Percentiles rank a stretch among this genome's conserved stretches.
These are phyloP conservation scores for Zhengitettix transpicula DNA, from an alignment of 2,888 invertebrate genomes.

Conservation along the genomic window DNA sequence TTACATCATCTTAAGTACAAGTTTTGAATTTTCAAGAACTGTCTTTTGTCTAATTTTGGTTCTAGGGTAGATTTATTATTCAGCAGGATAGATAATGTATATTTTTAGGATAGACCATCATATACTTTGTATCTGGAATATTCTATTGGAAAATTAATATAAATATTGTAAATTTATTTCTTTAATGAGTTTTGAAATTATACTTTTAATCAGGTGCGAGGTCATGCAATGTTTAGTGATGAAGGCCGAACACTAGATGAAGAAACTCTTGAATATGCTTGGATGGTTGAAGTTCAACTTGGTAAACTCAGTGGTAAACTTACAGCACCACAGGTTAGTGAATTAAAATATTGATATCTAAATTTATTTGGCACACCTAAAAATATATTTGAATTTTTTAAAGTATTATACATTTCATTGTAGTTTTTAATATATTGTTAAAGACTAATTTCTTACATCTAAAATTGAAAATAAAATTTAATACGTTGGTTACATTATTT, in stretches of 20 bases:
- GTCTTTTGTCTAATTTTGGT: no score
- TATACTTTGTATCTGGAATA: no score
- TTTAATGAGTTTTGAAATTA: background rate
- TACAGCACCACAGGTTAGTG: constrained; percentile 56
- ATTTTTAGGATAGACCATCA: no score
- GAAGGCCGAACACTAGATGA: constrained; percentile 76
- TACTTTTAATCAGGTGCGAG: constrained; percentile 48
- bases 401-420: background rate
- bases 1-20: no score
- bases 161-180: no score
- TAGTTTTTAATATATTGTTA: background rate
- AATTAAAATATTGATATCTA: background rate
- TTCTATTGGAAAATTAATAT: no score
- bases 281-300: constrained; percentile 88
- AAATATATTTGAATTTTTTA: background rate
- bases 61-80: no score
- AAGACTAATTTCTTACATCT: background rate
- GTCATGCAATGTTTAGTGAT: constrained; percentile 93
- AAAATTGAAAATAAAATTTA: no score
- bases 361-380: no score
- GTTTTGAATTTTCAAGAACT: no score
- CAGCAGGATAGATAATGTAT: no score
- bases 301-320: constrained; percentile 87
- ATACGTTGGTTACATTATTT: background rate
- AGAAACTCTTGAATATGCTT: constrained; percentile 92